phyloP scores from a whole-genome alignment of 1,140 invertebrate genomes.

The Drosophila gunungcola region DNA sequence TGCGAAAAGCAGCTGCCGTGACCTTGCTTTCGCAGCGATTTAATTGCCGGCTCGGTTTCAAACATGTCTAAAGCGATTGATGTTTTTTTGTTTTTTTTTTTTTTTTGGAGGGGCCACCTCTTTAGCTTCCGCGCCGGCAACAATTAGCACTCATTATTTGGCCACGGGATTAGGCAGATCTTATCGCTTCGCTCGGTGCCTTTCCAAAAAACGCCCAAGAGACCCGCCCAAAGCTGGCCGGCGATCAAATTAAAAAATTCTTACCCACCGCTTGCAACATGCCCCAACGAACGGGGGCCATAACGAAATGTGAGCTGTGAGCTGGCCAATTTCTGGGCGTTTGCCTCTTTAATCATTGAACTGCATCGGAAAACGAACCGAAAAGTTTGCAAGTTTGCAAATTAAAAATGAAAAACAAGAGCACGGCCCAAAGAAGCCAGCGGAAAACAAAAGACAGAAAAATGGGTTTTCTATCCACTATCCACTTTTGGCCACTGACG shows the following conservation, averaged over 20 bases:
- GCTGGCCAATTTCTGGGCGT: slow-evolving; percentile 76
- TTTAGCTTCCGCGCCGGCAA: slow-evolving; percentile 61
- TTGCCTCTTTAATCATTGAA: slow-evolving; percentile 83
- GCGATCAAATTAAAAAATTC: slow-evolving; percentile 77
- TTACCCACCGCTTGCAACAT: slow-evolving; percentile 71
- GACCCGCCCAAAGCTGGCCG: slow-evolving; percentile 43
- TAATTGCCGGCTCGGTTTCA: slow-evolving; percentile 47
- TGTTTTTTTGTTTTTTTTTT: slow-evolving; percentile 17
- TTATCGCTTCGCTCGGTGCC: slow-evolving; percentile 65
- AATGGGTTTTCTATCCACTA: slow-evolving; percentile 36
- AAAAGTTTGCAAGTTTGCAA: slow-evolving; percentile 80
- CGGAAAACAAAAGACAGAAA: slow-evolving; percentile 72
- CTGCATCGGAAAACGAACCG: slow-evolving; percentile 75
- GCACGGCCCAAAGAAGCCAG: slow-evolving; percentile 54
- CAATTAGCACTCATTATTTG: slow-evolving; percentile 78
- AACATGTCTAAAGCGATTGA: slow-evolving; percentile 13
- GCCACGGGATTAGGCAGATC: slow-evolving; percentile 51
- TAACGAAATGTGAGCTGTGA: slow-evolving; percentile 51
- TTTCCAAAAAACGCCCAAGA: slow-evolving; percentile 55
- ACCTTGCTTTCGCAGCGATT: slow-evolving; percentile 77
- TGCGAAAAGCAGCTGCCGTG: slow-evolving; percentile 52
- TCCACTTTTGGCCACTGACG: slow-evolving; percentile 29
- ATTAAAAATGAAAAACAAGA: slow-evolving; percentile 70
- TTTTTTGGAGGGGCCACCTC: slow-evolving; percentile 9
- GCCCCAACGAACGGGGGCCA: slow-evolving; percentile 52